These are phyloP conservation scores for Melolontha melolontha DNA, from an alignment of 2,888 invertebrate genomes.

Conservation along the genomic window DNA sequence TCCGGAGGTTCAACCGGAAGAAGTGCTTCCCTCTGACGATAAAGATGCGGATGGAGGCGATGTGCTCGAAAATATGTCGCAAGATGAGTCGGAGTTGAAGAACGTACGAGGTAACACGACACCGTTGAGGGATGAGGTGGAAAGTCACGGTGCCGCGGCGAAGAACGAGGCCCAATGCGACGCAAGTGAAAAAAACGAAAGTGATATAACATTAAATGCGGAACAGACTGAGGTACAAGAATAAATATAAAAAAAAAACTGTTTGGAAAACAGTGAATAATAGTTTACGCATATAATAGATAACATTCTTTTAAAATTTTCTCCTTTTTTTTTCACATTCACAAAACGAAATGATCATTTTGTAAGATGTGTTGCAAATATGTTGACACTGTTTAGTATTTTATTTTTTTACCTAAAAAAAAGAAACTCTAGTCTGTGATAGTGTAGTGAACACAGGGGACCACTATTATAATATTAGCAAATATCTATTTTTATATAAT, in stretches of 20 bases:
- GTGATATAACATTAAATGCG: constrained; percentile 18
- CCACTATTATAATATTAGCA: constrained; percentile 49
- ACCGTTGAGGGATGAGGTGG: constrained; percentile 54
- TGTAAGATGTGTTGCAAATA: constrained; percentile 54
- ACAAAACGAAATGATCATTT: constrained; percentile 3
- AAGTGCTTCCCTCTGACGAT: constrained; percentile 38
- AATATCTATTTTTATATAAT: constrained; percentile 27
- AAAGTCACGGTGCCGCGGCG: constrained; percentile 16
- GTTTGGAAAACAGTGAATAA: constrained; percentile 17
- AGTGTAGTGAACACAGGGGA: constrained; percentile 64
- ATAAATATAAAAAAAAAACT: constrained; percentile 16
- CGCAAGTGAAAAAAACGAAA: constrained; percentile 19
- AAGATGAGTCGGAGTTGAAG: constrained; percentile 45
- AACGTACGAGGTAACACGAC: constrained; percentile 53
- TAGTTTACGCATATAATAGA: constrained; percentile 31
- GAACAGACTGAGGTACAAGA: constrained; percentile 19
- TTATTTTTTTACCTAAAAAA: constrained; percentile 34
- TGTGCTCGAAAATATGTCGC: constrained; percentile 37
- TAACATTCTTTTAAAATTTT: constrained; percentile 19
- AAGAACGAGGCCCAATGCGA: constrained; percentile 18
- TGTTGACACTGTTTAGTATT: constrained; percentile 48
- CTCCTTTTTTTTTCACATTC: constrained; percentile 11
- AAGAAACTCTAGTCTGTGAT: constrained; percentile 59
- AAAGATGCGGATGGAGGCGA: constrained; percentile 37
- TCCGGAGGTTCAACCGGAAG: constrained; percentile 7